Evolutionary conservation across 2,113 vertebrate genomes (phyloP).

Genomic region (Mus spicilegus): DNA sequence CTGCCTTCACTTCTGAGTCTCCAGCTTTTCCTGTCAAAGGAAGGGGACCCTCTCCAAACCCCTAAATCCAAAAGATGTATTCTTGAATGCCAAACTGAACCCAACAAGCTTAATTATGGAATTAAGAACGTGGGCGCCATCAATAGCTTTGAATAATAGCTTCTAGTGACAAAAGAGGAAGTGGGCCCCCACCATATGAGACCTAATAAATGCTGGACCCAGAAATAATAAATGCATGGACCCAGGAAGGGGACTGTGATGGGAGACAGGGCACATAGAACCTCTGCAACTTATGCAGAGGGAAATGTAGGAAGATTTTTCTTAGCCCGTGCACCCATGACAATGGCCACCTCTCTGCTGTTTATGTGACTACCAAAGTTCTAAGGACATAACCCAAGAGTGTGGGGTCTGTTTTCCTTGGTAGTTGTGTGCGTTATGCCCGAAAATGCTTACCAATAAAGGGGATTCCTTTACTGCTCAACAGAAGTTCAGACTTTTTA

Average conservation of each 20-base stretch:
- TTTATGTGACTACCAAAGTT: background rate
- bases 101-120: background rate
- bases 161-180: background rate
- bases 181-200: background rate
- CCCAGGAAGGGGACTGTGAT: background rate
- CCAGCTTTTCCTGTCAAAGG: background rate
- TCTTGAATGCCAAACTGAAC: background rate
- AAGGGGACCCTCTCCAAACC: background rate
- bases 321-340: background rate
- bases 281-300: too few species aligned
- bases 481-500: background rate
- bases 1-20: slow-evolving; percentile 7
- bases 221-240: background rate
- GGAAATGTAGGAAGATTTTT: background rate
- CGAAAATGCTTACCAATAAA: background rate
- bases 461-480: background rate
- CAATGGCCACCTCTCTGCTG: background rate
- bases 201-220: background rate
- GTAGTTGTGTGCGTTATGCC: background rate
- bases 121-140: background rate
- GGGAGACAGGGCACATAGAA: background rate
- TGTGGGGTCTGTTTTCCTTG: background rate
- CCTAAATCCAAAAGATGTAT: background rate
- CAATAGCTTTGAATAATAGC: background rate
- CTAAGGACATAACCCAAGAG: background rate